Evolutionary conservation across 2,113 vertebrate species (phyloP), one percentile per base, ranked within the genome.

Genomic region (Hydrolagus affinis): DNA sequence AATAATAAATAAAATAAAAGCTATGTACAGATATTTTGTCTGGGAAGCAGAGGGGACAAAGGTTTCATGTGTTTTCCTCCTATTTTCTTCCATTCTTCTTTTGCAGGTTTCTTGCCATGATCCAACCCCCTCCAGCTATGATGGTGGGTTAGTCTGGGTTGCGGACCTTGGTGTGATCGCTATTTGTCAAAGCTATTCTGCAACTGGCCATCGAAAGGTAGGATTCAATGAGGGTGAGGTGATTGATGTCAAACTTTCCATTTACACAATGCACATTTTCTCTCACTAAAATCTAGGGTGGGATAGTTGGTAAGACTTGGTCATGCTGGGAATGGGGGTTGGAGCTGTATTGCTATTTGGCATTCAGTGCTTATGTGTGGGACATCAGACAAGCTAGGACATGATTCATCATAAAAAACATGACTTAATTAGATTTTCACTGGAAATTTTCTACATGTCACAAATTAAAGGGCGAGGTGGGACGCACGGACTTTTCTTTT

Each of bases 41-140:
- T 32, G 15, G 78, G 30, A 60, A 64, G 62, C 66, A 62, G 60
- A 83, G 9, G 17, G 62, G 9, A 62, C n/a, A 62, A 80, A 62
- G 60, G 77, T 68, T 68, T 83, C 25, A 83, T 68, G 21, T 17
- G 66, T 68, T 83, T 66, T 83, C 62, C 76, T 66, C 78, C 23
- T 83, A 10, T 68, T 68, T 66, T 66, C 59, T 32, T 11, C 62
- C 17, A 28, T 25, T 80, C 17, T 9, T 80, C 23, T 83, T 30
- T 21, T 83, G 25, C 28, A 83, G 78, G 28, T 83, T 83, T 21
- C 78, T 32, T 66, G 60, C 78, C 21, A 83, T 30, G 78, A 32
- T 62, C 17, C 15, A 83, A 15, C 60, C 30, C 15, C 78, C 30
- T 83, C 21, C 8, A 68, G 59, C 19, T 80, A 62, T 66, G 73